These are phyloP conservation scores for Drosophila tanythrix DNA, from an alignment of 2,888 invertebrate species.

Conservation along the genomic window DNA sequence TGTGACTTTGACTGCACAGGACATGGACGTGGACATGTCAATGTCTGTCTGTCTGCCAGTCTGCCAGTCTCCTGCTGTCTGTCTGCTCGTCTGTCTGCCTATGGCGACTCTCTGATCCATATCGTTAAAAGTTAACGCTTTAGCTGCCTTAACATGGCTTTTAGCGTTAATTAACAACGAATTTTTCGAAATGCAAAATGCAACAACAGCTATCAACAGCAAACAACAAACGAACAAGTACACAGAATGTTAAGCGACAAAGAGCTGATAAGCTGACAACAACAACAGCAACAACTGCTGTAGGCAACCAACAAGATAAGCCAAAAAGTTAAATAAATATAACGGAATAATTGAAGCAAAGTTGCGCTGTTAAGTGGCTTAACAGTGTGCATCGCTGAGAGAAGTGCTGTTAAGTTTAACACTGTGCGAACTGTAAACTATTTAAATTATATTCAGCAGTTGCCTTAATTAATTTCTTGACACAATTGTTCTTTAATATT, in stretches of 20 bases:
- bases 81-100: slow-evolving; percentile 34
- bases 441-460: neutral
- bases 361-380: slow-evolving; percentile 8
- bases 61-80: slow-evolving; percentile 14
- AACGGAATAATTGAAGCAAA: slow-evolving; percentile 26
- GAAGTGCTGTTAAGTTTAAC: slow-evolving; percentile 2
- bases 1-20: slow-evolving; percentile 76
- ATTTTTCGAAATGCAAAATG: slow-evolving; percentile 66
- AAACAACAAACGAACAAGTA: slow-evolving; percentile 46
- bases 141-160: slow-evolving; percentile 80
- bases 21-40: slow-evolving; percentile 81
- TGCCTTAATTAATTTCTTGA: neutral
- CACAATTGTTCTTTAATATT: slow-evolving; percentile 16
- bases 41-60: slow-evolving; percentile 57
- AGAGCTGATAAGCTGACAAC: slow-evolving; percentile 62
- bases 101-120: slow-evolving; percentile 73
- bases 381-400: slow-evolving; percentile 9
- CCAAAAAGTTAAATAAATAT: slow-evolving; percentile 41
- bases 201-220: slow-evolving; percentile 40
- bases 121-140: slow-evolving; percentile 81
- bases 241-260: slow-evolving; percentile 68
- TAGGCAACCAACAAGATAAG: slow-evolving; percentile 48
- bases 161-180: slow-evolving; percentile 82
- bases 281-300: slow-evolving; percentile 25
- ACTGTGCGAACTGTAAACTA: neutral